Conservation (phyloP, 2,797 vertebrate species). For the Molossus molossus region DNA sequence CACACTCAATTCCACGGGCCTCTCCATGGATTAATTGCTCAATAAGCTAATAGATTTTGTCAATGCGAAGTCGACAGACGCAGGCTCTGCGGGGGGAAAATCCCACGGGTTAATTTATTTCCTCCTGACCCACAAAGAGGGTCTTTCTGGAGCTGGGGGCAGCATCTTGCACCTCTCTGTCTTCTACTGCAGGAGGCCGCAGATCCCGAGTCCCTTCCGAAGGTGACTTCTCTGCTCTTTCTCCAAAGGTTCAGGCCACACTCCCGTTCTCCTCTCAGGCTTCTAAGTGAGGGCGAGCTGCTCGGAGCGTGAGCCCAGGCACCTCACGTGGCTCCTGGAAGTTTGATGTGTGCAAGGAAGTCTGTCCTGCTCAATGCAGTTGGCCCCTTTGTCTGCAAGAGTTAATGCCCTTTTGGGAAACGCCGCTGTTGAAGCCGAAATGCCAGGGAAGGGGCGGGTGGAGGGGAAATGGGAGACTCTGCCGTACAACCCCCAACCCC, state of each 20-base stretch:
- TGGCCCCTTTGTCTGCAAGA: conserved; percentile 61
- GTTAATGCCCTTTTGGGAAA: conserved; percentile 83
- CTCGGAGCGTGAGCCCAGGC: neutral
- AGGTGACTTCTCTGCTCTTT: conserved; percentile 70
- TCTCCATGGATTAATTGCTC: neutral
- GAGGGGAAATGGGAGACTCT: conserved; percentile 15
- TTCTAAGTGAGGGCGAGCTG: conserved; percentile 52
- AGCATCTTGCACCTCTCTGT: neutral
- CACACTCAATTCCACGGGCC: neutral
- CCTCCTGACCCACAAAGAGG: neutral
- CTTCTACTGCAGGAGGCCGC: neutral
- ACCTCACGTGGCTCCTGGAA: neutral
- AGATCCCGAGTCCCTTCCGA: neutral
- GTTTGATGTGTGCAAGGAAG: conserved; percentile 67
- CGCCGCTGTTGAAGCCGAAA: conserved; percentile 81
- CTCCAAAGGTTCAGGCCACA: neutral
- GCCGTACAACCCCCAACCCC: conserved; percentile 68
- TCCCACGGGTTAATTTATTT: conserved; percentile 50
- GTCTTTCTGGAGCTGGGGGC: neutral
- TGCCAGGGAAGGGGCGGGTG: neutral
- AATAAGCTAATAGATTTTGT: conserved; percentile 30
- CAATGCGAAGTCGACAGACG: conserved; percentile 2
- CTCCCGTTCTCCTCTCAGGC: neutral
- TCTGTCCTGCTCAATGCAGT: conserved; percentile 69
- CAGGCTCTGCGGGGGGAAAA: neutral